Percentiles rank a stretch among this genome's conserved stretches.
These are phyloP conservation scores for Varecia variegata DNA, from an alignment of 2,797 vertebrate genomes.

Conservation along the genomic window DNA sequence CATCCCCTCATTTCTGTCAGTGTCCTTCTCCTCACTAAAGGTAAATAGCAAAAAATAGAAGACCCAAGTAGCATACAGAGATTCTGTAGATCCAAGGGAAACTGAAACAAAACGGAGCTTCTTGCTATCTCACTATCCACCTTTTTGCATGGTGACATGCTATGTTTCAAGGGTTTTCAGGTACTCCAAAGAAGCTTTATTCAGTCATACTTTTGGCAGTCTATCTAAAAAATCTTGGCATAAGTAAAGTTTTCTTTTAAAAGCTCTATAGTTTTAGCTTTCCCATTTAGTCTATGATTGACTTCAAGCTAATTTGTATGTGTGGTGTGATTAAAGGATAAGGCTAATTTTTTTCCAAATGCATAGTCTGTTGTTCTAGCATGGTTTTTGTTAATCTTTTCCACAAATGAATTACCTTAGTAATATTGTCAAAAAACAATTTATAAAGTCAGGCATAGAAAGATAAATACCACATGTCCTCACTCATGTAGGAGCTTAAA, in stretches of 20 bases:
- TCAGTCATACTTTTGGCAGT: neutral
- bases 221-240: neutral
- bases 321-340: neutral
- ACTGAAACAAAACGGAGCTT: slow-evolving; percentile 17
- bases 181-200: neutral
- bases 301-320: neutral
- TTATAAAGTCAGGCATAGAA: neutral
- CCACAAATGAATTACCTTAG: neutral
- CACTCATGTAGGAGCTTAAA: neutral
- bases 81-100: neutral
- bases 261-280: slow-evolving; percentile 25
- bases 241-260: slow-evolving; percentile 36
- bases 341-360: neutral
- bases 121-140: neutral
- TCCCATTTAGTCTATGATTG: neutral
- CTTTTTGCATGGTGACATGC: neutral
- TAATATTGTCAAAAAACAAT: neutral
- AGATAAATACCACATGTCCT: neutral
- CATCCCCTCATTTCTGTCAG: neutral
- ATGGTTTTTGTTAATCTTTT: neutral
- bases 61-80: neutral
- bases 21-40: neutral
- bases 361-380: neutral
- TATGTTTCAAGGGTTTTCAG: slow-evolving; percentile 38
- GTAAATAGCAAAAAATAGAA: neutral